phyloP scores from a whole-genome alignment of 2,113 vertebrate species.

The Macrotis lagotis region DNA sequence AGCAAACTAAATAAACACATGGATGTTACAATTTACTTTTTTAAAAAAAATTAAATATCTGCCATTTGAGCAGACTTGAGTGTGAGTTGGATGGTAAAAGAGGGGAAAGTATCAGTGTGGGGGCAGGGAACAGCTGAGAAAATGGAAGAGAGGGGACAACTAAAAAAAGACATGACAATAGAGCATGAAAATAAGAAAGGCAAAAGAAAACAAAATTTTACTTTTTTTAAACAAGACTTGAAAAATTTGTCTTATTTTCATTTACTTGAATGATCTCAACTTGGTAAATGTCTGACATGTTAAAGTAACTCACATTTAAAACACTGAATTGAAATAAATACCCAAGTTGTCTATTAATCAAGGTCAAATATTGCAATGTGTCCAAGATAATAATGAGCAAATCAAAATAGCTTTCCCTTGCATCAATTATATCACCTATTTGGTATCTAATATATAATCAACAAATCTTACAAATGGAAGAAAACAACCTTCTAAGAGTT shows the following conservation, averaged over 20 bases:
- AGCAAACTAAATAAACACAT: conserved; percentile 61
- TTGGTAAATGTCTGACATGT: conserved; percentile 26
- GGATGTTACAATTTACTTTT: conserved; percentile 63
- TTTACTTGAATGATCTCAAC: background rate
- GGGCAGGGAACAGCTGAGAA: background rate
- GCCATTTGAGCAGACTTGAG: too few species aligned
- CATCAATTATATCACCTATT: background rate
- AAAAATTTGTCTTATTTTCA: too few species aligned
- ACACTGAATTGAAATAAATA: background rate
- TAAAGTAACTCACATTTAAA: conserved; percentile 12
- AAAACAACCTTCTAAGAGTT: background rate
- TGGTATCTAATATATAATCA: background rate
- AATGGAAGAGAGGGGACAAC: background rate
- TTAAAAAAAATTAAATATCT: conserved; percentile 42
- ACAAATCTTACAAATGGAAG: background rate
- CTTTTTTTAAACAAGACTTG: background rate
- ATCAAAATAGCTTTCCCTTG: background rate
- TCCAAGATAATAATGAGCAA: background rate
- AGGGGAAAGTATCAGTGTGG: background rate
- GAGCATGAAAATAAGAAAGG: background rate
- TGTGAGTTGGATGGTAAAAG: background rate
- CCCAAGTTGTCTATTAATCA: background rate
- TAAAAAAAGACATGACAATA: background rate
- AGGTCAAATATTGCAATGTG: background rate
- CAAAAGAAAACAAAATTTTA: background rate